A percentile compares a stretch with the other conserved stretches of the same genome.
Conservation (phyloP, 37 sponge, comb jelly and placozoan species). For the Lycopodina hypogea region DNA sequence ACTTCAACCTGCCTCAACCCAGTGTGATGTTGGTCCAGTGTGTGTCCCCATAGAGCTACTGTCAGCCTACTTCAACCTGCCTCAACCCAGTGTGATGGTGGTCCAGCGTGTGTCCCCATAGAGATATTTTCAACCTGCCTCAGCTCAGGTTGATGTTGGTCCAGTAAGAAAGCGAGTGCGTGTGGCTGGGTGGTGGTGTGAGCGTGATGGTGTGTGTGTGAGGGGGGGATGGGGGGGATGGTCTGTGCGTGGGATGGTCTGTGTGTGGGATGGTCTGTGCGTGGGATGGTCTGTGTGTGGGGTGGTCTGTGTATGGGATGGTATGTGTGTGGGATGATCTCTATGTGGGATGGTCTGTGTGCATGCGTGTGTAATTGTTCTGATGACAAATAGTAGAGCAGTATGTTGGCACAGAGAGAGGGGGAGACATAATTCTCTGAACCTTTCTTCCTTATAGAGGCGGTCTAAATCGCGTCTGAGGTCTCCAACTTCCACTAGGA, state of each 20-base stretch:
- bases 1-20: no score
- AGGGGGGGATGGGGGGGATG: no score
- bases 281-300: constrained; percentile 16
- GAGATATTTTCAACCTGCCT: no score
- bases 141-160: no score
- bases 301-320: neutral
- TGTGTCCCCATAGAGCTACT: no score
- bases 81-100: no score
- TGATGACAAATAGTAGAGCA: neutral
- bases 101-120: no score
- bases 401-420: neutral
- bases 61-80: no score
- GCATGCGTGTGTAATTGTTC: neutral
- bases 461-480: constrained; percentile 11
- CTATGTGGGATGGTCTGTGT: neutral
- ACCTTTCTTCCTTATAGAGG: neutral
- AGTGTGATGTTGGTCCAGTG: no score
- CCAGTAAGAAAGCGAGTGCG: neutral
- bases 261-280: constrained; percentile 23
- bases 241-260: neutral
- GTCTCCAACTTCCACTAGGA: constrained; percentile 5
- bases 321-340: neutral
- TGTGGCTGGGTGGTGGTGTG: neutral
- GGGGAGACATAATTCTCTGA: neutral
- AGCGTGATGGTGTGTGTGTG: no score